phyloP scores from a whole-genome alignment of 1,140 invertebrate genomes.

The Chironomus tepperi region DNA sequence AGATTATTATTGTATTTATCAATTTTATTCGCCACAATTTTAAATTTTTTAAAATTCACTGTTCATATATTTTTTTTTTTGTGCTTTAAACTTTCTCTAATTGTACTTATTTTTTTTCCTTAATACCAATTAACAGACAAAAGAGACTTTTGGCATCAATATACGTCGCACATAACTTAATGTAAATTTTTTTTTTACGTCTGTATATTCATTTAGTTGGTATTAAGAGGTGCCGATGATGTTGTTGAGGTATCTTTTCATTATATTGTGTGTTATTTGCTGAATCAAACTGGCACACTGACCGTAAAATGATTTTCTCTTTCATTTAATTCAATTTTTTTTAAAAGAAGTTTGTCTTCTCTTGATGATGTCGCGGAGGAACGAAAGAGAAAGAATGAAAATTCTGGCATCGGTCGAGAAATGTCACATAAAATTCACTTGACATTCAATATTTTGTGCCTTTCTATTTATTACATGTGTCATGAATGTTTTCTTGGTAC shows the following conservation, averaged over 20 bases:
- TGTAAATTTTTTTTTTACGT: no score
- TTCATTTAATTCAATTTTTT: slow-evolving; percentile 15
- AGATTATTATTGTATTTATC: slow-evolving; percentile 18
- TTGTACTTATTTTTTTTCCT: not conserved
- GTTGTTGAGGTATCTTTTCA: not conserved
- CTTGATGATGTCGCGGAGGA: not conserved
- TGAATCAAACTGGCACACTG: slow-evolving; percentile 8
- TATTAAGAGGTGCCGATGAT: not conserved
- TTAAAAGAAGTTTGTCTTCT: not conserved
- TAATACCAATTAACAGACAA: slow-evolving; percentile 14
- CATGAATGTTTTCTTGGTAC: not conserved
- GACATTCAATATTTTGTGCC: not conserved
- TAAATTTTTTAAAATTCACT: not conserved
- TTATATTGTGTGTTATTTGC: not conserved
- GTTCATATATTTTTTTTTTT: not conserved
- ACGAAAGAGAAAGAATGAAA: not conserved
- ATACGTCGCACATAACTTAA: not conserved
- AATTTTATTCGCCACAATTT: slow-evolving; percentile 22
- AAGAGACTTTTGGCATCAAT: not conserved
- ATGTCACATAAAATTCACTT: not conserved
- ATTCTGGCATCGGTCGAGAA: not conserved
- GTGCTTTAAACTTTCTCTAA: not conserved
- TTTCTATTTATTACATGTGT: not conserved
- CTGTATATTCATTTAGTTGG: no score
- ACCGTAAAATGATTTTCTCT: slow-evolving; percentile 7